Evolutionary conservation across 2,888 invertebrate genomes (phyloP), one percentile per base, ranked within the genome.

Genomic region (Lepidochitona cinerea): DNA sequence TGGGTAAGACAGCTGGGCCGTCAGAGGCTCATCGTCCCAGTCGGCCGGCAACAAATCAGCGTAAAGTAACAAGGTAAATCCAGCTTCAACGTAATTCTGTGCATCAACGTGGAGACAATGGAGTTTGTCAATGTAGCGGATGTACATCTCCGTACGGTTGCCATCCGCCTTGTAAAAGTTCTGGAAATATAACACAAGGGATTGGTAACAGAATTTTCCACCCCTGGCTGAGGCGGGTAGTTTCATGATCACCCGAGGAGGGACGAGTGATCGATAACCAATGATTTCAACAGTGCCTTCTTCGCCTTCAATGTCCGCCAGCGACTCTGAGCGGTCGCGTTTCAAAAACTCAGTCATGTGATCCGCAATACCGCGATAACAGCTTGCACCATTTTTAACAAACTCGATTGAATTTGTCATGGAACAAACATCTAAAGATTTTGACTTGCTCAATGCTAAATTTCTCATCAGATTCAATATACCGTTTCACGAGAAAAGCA

Each of bases 141-240:
- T 92, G 91, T 98, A 98, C 96, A 98, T 97, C 91, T 97, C 97
- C 86, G 97, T 96, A 33, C 97, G 93, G 87, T 97, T 96, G 81
- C 97, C 96, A 92, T 97, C 97, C 89, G 96, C 96, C 90, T 97
- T 97, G 92, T 98, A 98, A 90, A 98, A 98, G 88, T 97, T 97
- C 95, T 96, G 92, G 37, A 91, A 81, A 59, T 53, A 89, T 70
- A 77, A 81, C 37, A 70, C 49, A 41, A 68, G 59, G 12, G 59
- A 59, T 3, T 26, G 5, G 32, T 59, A 59, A 29, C 26, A 59
- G 9, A 23, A 59, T 59, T 26, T 59, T 2, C 59, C 49, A 23
- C 49, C 49, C 49, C 18, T 4, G 49, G 23, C n/a, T 2, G 2
- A n/a, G n/a, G 18, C 7, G n/a, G 18, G n/a, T 2, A 49, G 49